phyloP scores from a whole-genome alignment of 1,140 invertebrate genomes.

The Augochlora pura region DNA sequence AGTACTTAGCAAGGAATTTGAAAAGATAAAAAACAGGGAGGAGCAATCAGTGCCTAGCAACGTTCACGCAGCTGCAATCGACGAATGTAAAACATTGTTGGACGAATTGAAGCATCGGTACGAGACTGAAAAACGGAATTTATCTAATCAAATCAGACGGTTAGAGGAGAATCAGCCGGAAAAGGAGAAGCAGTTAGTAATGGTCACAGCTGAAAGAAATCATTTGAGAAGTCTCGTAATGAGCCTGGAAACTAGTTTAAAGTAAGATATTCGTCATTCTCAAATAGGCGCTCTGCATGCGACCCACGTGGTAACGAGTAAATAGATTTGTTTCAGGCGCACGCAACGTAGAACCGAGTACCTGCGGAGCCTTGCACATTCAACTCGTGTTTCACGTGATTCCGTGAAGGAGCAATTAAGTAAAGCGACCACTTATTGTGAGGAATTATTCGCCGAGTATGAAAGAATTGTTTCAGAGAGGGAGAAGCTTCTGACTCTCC shows the following conservation, averaged over 20 bases:
- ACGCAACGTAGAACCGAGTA: conserved; percentile 77
- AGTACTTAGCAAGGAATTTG: conserved; percentile 78
- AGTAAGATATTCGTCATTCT: conserved; percentile 71
- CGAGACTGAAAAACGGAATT: conserved; percentile 80
- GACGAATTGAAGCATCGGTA: conserved; percentile 84
- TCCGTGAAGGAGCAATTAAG: conserved; percentile 81
- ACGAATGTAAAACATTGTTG: conserved; percentile 84
- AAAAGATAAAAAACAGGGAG: conserved; percentile 80
- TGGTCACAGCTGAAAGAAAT: conserved; percentile 77
- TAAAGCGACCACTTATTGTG: conserved; percentile 81
- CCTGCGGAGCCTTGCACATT: conserved; percentile 76
- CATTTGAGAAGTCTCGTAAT: conserved; percentile 77
- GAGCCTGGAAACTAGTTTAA: conserved; percentile 78
- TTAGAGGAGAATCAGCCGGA: conserved; percentile 76
- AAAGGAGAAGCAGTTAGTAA: conserved; percentile 75
- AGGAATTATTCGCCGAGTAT: conserved; percentile 81
- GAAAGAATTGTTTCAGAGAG: conserved; percentile 80
- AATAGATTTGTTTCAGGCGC: conserved; percentile 72
- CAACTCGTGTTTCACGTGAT: conserved; percentile 80
- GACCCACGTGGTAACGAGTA: background rate
- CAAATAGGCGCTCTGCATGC: conserved; percentile 11
- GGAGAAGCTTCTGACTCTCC: conserved; percentile 77
- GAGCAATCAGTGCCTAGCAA: conserved; percentile 80
- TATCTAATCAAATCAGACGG: conserved; percentile 73
- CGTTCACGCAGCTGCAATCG: conserved; percentile 81